These are phyloP conservation scores for Indicator maculatus DNA, from an alignment of 2,113 vertebrate genomes.

Conservation along the genomic window DNA sequence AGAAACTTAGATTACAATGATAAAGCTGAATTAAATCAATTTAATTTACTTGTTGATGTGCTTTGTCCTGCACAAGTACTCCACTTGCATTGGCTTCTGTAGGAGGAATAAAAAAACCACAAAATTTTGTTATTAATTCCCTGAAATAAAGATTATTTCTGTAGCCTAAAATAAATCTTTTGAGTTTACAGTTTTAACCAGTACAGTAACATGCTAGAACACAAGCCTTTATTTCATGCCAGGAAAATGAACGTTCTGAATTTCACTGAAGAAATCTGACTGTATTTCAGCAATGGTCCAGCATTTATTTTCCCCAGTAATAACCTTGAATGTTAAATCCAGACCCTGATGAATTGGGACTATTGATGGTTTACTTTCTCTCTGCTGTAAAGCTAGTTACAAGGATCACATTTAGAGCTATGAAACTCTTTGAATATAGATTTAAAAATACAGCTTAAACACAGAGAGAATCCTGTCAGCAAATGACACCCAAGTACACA, in stretches of 20 bases:
- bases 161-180: neutral
- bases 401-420: neutral
- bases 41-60: conserved; percentile 37
- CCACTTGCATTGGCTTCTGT: neutral
- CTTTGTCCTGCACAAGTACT: neutral
- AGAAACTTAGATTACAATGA: conserved; percentile 19
- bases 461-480: neutral
- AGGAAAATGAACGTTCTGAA: neutral
- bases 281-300: neutral
- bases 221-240: conserved; percentile 9
- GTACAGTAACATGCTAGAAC: neutral
- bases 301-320: neutral
- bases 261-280: conserved; percentile 3
- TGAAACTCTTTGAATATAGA: neutral
- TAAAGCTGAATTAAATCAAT: conserved; percentile 45
- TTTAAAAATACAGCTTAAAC: neutral
- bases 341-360: neutral
- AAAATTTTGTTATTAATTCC: conserved; percentile 16
- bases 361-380: neutral
- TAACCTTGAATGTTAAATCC: conserved; percentile 44
- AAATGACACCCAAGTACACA: neutral
- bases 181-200: neutral
- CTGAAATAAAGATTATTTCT: conserved; percentile 21
- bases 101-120: neutral
- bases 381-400: neutral